A percentile compares a stretch with the other conserved stretches of the same genome.
Evolutionary conservation across 2,888 invertebrate species (phyloP).

Genomic region (Microchrysa polita): DNA sequence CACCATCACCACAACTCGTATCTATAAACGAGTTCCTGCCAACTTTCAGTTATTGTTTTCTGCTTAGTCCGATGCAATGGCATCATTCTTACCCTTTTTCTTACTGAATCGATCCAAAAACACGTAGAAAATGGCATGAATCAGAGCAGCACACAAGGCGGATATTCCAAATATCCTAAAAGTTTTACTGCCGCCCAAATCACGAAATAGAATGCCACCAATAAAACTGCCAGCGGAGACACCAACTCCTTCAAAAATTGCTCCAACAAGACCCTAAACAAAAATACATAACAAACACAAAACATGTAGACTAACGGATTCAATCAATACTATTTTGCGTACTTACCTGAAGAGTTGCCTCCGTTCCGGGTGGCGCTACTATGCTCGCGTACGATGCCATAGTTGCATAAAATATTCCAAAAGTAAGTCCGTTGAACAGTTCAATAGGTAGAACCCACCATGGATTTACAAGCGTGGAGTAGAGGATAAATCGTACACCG

Average conservation of each 20-base stretch:
- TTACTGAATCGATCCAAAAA: conserved; percentile 52
- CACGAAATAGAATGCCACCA: conserved; percentile 76
- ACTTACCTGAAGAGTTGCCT: conserved; percentile 83
- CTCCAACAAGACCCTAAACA: conserved; percentile 81
- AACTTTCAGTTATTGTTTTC: conserved; percentile 21
- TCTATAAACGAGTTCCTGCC: not conserved
- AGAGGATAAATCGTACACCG: conserved; percentile 82
- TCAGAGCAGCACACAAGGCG: conserved; percentile 69
- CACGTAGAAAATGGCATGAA: conserved; percentile 70
- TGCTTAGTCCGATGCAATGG: conserved; percentile 10
- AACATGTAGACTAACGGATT: conserved; percentile 29
- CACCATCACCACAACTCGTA: not conserved
- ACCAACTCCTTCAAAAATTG: conserved; percentile 87
- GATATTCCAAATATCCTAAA: conserved; percentile 79
- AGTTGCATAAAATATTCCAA: conserved; percentile 87
- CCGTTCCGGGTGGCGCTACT: conserved; percentile 83
- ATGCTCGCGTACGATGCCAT: conserved; percentile 90
- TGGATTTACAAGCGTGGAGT: conserved; percentile 80
- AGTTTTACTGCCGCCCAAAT: conserved; percentile 72
- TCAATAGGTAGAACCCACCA: conserved; percentile 90
- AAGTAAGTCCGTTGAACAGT: conserved; percentile 85
- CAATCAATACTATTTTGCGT: conserved; percentile 2
- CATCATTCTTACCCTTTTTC: conserved; percentile 47
- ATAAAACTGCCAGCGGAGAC: conserved; percentile 81
- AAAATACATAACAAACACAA: conserved; percentile 1